Conservation (phyloP, 2,888 invertebrate species). For the Epinotia nisella region DNA sequence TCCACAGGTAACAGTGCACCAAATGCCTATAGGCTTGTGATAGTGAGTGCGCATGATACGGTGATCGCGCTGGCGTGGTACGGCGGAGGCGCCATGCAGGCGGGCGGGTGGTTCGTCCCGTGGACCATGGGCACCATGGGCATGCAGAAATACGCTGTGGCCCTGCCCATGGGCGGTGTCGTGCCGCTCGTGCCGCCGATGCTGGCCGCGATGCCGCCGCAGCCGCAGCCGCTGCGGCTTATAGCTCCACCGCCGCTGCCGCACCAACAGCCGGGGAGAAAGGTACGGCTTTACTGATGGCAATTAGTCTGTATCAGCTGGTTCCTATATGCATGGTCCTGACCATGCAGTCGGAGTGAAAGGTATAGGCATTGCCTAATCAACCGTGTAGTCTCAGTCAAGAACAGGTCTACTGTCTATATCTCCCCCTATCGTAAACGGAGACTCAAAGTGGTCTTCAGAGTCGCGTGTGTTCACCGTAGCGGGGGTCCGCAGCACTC, state of each 20-base stretch:
- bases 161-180: conserved; percentile 79
- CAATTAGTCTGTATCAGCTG: too few species aligned
- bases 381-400: too few species aligned
- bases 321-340: too few species aligned
- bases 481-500: too few species aligned
- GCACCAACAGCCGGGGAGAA: conserved; percentile 71
- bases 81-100: conserved; percentile 80
- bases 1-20: conserved; percentile 73
- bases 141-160: conserved; percentile 80
- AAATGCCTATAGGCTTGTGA: conserved; percentile 53
- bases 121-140: conserved; percentile 75
- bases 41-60: conserved; percentile 49
- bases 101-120: conserved; percentile 79
- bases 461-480: neutral
- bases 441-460: too few species aligned
- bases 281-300: too few species aligned
- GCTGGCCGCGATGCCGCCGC: conserved; percentile 74
- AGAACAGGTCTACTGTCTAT: too few species aligned
- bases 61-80: conserved; percentile 83
- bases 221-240: conserved; percentile 73
- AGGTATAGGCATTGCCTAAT: too few species aligned
- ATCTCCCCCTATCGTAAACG: too few species aligned
- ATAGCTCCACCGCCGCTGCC: conserved; percentile 73
- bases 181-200: conserved; percentile 76
- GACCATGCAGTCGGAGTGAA: too few species aligned